Conservation (phyloP, 2,113 vertebrate genomes). For the Dinomys branickii region DNA sequence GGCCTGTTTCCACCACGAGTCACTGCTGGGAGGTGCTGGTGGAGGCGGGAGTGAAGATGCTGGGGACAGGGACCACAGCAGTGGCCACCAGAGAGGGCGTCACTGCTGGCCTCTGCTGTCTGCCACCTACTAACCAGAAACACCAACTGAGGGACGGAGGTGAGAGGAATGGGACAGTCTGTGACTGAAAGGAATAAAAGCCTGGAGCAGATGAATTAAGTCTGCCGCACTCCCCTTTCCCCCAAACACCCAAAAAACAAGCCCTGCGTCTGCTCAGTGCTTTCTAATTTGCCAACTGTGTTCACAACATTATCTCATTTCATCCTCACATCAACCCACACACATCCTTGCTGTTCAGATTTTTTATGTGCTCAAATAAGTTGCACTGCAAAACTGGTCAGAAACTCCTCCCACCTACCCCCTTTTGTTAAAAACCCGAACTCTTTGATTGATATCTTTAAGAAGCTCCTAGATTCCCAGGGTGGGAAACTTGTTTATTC, state of each 20-base stretch:
- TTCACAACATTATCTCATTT: slow-evolving; percentile 71
- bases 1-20: fast-evolving
- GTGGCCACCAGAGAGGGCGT: neutral
- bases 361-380: slow-evolving; percentile 72
- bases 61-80: too few relatives aligned
- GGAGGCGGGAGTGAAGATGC: neutral
- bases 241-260: slow-evolving; percentile 58
- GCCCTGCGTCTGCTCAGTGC: slow-evolving; percentile 35
- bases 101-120: neutral
- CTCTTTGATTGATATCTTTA: slow-evolving; percentile 41
- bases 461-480: slow-evolving; percentile 58
- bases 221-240: neutral
- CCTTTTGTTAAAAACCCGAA: neutral
- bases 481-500: neutral
- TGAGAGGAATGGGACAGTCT: neutral
- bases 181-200: neutral
- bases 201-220: neutral
- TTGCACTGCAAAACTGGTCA: slow-evolving; percentile 67
- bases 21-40: neutral
- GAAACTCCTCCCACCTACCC: slow-evolving; percentile 62
- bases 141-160: neutral
- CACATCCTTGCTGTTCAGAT: slow-evolving; percentile 69
- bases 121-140: neutral
- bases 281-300: slow-evolving; percentile 68
- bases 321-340: slow-evolving; percentile 74